These are phyloP conservation scores for Malurus splendens DNA, from an alignment of 2,797 vertebrate genomes.

Conservation along the genomic window DNA sequence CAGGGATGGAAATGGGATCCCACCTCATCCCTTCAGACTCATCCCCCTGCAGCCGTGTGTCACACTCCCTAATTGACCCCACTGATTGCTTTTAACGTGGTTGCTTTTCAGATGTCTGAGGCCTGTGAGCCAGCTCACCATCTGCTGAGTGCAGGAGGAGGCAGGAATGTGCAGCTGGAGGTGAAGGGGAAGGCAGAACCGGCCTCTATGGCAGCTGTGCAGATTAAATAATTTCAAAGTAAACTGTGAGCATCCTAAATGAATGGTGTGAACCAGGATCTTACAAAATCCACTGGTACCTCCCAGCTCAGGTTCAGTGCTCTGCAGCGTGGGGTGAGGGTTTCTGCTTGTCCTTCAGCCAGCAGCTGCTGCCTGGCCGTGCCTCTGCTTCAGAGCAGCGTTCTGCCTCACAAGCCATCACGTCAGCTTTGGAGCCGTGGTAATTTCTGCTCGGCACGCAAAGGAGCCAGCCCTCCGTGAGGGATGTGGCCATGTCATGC, in stretches of 20 bases:
- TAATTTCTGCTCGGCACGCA: neutral
- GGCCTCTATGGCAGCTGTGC: neutral
- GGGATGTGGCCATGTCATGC: neutral
- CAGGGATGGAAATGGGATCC: neutral
- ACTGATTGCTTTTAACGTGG: too few species aligned
- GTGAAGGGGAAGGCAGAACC: neutral
- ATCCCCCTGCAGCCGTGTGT: neutral
- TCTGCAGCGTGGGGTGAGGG: accelerated
- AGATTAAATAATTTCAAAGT: neutral
- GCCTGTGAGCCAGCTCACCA: neutral
- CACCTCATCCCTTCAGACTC: neutral
- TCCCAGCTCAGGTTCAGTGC: neutral
- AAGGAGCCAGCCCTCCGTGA: neutral
- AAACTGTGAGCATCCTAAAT: neutral
- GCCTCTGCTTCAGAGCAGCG: neutral
- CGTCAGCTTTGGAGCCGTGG: neutral
- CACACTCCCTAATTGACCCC: neutral
- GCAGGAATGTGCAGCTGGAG: neutral
- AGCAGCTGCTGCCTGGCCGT: neutral
- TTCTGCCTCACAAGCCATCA: neutral
- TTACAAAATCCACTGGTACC: neutral
- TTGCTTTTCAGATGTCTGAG: neutral
- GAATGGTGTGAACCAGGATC: neutral
- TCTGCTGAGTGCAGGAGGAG: neutral
- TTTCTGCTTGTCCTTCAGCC: neutral